Percentiles rank a stretch among this genome's conserved stretches.
Conservation (phyloP, 1,140 invertebrate genomes). For the Drosophila pruinosa region DNA sequence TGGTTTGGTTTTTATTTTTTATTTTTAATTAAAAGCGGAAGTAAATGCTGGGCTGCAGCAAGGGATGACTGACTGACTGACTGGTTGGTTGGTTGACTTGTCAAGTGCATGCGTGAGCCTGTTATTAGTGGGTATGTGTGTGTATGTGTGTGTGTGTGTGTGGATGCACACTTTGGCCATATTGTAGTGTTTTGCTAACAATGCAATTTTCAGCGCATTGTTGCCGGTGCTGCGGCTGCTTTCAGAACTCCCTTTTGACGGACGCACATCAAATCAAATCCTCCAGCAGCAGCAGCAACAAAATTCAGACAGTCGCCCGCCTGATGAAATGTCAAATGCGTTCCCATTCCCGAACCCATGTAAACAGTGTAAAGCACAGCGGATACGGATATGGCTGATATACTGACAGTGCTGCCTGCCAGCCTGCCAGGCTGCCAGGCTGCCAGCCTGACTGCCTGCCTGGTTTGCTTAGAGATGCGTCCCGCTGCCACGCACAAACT, state of each 20-base stretch:
- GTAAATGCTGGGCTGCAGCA: conserved; percentile 55
- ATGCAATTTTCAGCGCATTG: conserved; percentile 76
- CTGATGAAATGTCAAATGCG: conserved; percentile 56
- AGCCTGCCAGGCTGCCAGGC: neutral
- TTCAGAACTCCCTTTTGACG: conserved; percentile 47
- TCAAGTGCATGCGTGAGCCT: conserved; percentile 63
- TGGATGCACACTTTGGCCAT: conserved; percentile 63
- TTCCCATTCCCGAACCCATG: neutral
- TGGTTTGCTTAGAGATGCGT: conserved; percentile 54
- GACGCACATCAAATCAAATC: conserved; percentile 70
- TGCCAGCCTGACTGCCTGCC: neutral
- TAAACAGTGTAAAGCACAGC: conserved; percentile 48
- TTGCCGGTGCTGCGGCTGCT: conserved; percentile 30
- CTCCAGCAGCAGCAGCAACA: conserved; percentile 44
- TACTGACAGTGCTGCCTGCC: conserved; percentile 5
- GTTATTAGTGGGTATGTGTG: neutral
- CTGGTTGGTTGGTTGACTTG: conserved; percentile 53
- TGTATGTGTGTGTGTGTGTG: conserved; percentile 14
- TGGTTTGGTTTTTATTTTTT: conserved; percentile 67
- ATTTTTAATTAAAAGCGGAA: conserved; percentile 82
- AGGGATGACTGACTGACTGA: neutral
- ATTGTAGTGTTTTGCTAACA: conserved; percentile 79
- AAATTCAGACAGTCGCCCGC: conserved; percentile 66
- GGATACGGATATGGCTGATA: conserved; percentile 29
- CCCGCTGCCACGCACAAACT: conserved; percentile 61